Percentiles rank a stretch among this genome's conserved stretches.
Evolutionary conservation across 2,888 invertebrate genomes (phyloP).

Genomic region (Tryphoninae sp.): DNA sequence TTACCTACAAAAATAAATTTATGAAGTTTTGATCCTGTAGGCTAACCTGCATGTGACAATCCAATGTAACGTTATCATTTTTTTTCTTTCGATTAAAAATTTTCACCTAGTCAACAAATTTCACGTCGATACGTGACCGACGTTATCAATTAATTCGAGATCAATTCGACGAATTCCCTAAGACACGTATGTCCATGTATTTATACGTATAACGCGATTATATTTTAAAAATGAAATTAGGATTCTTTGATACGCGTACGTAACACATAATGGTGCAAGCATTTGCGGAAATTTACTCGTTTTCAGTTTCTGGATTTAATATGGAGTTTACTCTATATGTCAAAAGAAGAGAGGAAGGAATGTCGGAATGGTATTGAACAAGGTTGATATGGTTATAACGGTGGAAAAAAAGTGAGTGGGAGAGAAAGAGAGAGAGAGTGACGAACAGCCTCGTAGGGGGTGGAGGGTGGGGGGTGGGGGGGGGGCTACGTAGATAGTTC

Average conservation of each 20-base stretch:
- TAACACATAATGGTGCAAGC: no score
- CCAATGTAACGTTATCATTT: background rate
- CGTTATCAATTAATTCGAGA: no score
- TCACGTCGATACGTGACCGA: no score
- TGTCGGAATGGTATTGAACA: slow-evolving; percentile 54
- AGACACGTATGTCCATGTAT: no score
- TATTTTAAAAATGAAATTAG: no score
- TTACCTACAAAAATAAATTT: no score
- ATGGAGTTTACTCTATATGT: slow-evolving; percentile 33
- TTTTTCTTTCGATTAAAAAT: background rate
- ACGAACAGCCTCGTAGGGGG: slow-evolving; percentile 13
- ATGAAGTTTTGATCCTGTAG: background rate
- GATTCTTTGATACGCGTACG: no score
- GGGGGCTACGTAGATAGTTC: slow-evolving; percentile 28
- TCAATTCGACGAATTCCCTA: no score
- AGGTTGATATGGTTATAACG: slow-evolving; percentile 1
- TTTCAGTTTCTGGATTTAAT: background rate
- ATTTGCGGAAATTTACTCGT: no score
- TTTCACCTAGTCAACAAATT: background rate
- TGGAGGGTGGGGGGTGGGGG: slow-evolving; percentile 17
- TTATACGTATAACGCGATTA: no score
- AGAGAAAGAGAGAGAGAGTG: slow-evolving; percentile 25
- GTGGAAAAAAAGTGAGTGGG: background rate
- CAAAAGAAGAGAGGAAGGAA: slow-evolving; percentile 51
- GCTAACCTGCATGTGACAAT: background rate